Evolutionary conservation across 2,888 invertebrate species (phyloP).

Genomic region (Torymus aiolomorphi): DNA sequence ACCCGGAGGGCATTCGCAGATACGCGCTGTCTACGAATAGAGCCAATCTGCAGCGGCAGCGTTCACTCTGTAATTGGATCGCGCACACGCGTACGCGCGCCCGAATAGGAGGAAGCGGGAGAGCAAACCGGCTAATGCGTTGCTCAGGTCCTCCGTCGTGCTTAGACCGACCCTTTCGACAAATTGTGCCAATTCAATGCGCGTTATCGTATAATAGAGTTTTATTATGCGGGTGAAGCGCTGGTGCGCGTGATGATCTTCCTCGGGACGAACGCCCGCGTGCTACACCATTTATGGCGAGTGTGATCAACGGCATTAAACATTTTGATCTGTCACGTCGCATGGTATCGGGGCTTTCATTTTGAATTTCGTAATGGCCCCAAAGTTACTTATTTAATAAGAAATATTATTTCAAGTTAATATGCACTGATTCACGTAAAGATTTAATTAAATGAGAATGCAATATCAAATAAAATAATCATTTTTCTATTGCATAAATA

Average conservation of each 20-base stretch:
- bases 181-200: slow-evolving; percentile 54
- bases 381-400: no score
- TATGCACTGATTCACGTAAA: no score
- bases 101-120: background rate
- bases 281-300: slow-evolving; percentile 4
- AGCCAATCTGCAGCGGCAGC: slow-evolving; percentile 67
- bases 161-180: slow-evolving; percentile 31
- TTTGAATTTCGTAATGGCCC: background rate
- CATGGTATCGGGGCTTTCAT: background rate
- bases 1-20: slow-evolving; percentile 64
- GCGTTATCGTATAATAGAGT: slow-evolving; percentile 24
- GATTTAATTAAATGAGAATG: no score
- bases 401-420: no score
- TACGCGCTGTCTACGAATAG: slow-evolving; percentile 75
- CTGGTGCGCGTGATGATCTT: background rate
- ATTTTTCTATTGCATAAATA: no score
- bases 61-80: slow-evolving; percentile 52
- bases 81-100: background rate
- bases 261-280: background rate
- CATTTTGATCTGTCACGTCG: slow-evolving; percentile 49
- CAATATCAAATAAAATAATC: no score
- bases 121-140: slow-evolving; percentile 28
- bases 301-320: slow-evolving; percentile 20
- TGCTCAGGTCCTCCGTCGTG: background rate
- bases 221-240: slow-evolving; percentile 16